Conservation (phyloP, 2,113 vertebrate species). For the Sceloporus tristichus region DNA sequence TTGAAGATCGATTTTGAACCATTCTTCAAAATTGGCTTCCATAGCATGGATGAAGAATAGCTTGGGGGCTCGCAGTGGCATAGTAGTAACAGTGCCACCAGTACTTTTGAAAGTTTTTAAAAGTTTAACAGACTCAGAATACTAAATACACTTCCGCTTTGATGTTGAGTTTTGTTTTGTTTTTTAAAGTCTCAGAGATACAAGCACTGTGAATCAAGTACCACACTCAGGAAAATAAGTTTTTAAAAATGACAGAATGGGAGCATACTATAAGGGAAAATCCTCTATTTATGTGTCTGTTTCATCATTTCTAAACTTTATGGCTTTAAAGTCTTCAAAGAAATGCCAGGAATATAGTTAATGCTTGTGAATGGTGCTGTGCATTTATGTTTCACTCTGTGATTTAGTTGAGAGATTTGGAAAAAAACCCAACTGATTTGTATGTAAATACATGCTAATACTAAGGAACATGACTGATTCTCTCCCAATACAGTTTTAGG, state of each 20-base stretch:
- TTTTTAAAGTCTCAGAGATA: not conserved
- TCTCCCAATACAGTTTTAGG: not conserved
- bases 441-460: not conserved
- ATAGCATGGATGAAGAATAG: no score
- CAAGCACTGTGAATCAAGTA: not conserved
- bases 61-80: not conserved
- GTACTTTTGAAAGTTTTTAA: slow-evolving; percentile 25
- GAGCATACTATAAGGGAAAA: not conserved
- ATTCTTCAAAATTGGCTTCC: no score
- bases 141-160: slow-evolving; percentile 40
- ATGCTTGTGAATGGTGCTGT: not conserved
- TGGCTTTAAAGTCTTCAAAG: slow-evolving; percentile 23
- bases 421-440: slow-evolving; percentile 1
- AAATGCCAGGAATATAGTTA: slow-evolving; percentile 32
- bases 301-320: not conserved
- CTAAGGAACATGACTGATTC: not conserved
- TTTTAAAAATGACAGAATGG: slow-evolving; percentile 12
- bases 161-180: slow-evolving; percentile 28
- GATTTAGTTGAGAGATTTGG: not conserved
- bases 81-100: not conserved
- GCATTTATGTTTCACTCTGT: slow-evolving; percentile 4
- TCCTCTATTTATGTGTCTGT: not conserved
- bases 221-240: not conserved
- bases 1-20: no score
- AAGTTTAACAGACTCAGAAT: slow-evolving; percentile 44